Conservation (phyloP, 2,113 vertebrate genomes). For the Rhagologus leucostigma region DNA sequence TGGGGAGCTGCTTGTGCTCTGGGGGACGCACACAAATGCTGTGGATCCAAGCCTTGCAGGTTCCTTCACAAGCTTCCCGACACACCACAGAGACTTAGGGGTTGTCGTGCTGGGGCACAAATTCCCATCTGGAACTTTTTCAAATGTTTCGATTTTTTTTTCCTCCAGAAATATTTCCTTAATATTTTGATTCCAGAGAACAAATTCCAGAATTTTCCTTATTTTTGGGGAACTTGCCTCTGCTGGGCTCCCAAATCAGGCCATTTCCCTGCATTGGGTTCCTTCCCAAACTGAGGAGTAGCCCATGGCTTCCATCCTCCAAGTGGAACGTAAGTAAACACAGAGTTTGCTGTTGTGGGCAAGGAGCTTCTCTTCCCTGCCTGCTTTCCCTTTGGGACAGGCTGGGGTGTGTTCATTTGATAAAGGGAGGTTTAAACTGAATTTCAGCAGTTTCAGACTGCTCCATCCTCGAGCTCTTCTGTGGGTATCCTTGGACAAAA, state of each 20-base stretch:
- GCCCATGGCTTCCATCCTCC: accelerated
- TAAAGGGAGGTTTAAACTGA: not conserved
- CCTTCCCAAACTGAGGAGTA: not conserved
- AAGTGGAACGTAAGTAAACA: not conserved
- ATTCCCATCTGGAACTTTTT: not conserved
- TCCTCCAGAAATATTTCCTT: not conserved
- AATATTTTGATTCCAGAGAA: not conserved
- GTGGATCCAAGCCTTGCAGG: not conserved
- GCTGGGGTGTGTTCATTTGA: not conserved
- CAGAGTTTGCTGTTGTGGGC: not conserved
- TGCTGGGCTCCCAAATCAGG: not conserved
- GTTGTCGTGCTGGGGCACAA: not conserved
- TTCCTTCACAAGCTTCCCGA: not conserved
- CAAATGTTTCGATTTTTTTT: not conserved
- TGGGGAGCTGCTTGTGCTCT: not conserved
- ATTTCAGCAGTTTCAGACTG: too few relatives aligned
- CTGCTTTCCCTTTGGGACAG: not conserved
- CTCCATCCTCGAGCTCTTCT: not conserved
- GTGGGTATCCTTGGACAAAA: not conserved
- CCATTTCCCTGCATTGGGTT: not conserved
- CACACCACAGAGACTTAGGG: not conserved
- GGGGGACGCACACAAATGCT: accelerated
- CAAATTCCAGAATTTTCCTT: not conserved
- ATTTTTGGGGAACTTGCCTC: not conserved
- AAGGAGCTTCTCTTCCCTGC: not conserved